Percentiles rank a stretch among this genome's conserved stretches.
These are phyloP conservation scores for Disparrhopalites patrizii DNA, from an alignment of 2,888 invertebrate genomes.

Conservation along the genomic window DNA sequence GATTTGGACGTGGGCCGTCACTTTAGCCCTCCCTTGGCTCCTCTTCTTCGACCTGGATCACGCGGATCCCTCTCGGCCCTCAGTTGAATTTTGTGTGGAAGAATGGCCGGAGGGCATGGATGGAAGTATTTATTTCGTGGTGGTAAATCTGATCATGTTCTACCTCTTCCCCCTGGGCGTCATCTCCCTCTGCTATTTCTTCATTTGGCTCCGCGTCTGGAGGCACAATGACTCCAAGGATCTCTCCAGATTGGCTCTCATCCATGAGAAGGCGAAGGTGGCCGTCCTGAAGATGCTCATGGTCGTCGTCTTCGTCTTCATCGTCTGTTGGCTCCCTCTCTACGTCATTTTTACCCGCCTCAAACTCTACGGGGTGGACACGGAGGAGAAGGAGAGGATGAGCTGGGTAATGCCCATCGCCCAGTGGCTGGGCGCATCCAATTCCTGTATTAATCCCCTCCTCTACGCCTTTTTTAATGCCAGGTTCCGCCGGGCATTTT, in stretches of 20 bases:
- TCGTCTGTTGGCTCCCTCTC: constrained; percentile 58
- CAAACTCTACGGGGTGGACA: constrained; percentile 50
- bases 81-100: constrained; percentile 60
- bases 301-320: constrained; percentile 57
- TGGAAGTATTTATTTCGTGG: constrained; percentile 55
- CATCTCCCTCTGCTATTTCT: constrained; percentile 56
- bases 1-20: constrained; percentile 10
- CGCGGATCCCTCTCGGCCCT: constrained; percentile 53
- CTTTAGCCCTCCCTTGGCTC: constrained; percentile 14
- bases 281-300: constrained; percentile 56
- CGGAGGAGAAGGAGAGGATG: constrained; percentile 49
- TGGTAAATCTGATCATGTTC: constrained; percentile 56
- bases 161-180: constrained; percentile 57
- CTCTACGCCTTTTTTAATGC: constrained; percentile 49
- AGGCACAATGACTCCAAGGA: constrained; percentile 51
- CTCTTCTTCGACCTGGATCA: constrained; percentile 10
- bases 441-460: constrained; percentile 59
- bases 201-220: constrained; percentile 56
- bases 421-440: constrained; percentile 57
- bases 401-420: constrained; percentile 54
- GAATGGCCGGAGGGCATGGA: constrained; percentile 54
- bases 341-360: constrained; percentile 54
- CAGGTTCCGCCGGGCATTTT: constrained; percentile 37
- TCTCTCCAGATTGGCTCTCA: constrained; percentile 47
- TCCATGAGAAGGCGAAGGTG: constrained; percentile 51